phyloP scores from a whole-genome alignment of 92 coral and sea anemone species.

The Porites lobata region DNA sequence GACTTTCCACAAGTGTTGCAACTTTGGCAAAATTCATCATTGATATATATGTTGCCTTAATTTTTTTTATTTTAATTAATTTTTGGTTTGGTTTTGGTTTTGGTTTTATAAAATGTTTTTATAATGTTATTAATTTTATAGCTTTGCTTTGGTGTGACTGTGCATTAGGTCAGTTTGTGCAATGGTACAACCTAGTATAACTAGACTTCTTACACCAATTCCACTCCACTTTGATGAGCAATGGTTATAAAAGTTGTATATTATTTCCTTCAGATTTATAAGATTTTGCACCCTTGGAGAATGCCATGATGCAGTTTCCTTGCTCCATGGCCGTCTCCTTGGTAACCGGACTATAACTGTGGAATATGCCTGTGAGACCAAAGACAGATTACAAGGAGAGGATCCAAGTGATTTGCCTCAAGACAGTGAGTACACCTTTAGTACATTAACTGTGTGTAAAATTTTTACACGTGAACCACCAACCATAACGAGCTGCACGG shows the following conservation, averaged over 20 bases:
- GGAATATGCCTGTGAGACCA: conserved; percentile 83
- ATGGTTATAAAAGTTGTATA: not conserved
- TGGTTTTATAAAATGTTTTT: no score
- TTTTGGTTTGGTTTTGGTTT: no score
- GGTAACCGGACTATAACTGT: conserved; percentile 83
- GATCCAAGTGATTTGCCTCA: conserved; percentile 31
- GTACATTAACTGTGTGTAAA: no score
- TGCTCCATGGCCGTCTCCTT: conserved; percentile 72
- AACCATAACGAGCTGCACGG: no score
- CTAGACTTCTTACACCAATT: not conserved
- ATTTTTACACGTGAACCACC: not conserved
- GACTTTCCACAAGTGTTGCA: no score
- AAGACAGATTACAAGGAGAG: conserved; percentile 3
- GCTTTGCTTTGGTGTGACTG: no score
- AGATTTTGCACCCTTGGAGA: conserved; percentile 82
- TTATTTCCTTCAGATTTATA: conserved; percentile 67
- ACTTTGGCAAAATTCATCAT: no score
- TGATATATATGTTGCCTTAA: no score
- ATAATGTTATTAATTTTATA: no score
- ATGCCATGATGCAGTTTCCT: conserved; percentile 81
- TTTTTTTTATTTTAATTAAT: no score
- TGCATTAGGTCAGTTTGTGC: no score
- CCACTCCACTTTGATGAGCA: not conserved
- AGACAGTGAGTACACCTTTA: conserved; percentile 36
- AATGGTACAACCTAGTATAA: no score